phyloP scores from a whole-genome alignment of 1,140 invertebrate genomes.

The Doryteuthis pealeii region DNA sequence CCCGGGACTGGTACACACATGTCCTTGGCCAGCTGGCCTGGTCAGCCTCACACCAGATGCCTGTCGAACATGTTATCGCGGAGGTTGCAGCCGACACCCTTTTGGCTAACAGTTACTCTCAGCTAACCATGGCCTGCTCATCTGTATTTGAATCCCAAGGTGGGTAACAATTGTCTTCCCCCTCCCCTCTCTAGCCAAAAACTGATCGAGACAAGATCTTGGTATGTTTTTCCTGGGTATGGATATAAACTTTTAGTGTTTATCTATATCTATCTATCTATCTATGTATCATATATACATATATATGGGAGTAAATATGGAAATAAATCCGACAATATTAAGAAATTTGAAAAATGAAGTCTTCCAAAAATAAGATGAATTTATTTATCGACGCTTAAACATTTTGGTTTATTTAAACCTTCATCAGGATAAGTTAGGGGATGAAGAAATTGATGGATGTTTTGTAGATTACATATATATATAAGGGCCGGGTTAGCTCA shows the following conservation, averaged over 20 bases:
- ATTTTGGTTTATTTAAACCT: too few species aligned
- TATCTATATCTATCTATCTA: too few species aligned
- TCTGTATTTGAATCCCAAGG: conserved; percentile 52
- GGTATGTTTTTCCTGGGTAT: neutral
- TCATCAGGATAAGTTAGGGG: too few species aligned
- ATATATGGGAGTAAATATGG: too few species aligned
- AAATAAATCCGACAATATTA: too few species aligned
- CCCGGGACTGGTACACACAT: conserved; percentile 56
- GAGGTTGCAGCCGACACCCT: conserved; percentile 44
- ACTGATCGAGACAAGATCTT: neutral
- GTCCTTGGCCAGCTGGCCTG: conserved; percentile 44
- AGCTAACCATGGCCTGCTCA: conserved; percentile 56
- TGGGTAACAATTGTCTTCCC: conserved; percentile 26
- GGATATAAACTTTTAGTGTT: neutral
- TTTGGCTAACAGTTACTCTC: conserved; percentile 51
- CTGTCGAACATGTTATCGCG: conserved; percentile 39
- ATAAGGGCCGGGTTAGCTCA: too few species aligned
- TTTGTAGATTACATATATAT: too few species aligned
- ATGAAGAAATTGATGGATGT: too few species aligned
- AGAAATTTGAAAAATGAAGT: too few species aligned
- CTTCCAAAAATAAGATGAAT: too few species aligned
- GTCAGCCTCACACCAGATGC: conserved; percentile 31
- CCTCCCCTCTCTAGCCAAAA: neutral
- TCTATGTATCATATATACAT: too few species aligned
- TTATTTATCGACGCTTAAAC: too few species aligned